Percentiles rank a stretch among this genome's conserved stretches.
These are phyloP conservation scores for Decapterus maruadsi DNA, from an alignment of 2,797 vertebrate genomes.

Conservation along the genomic window DNA sequence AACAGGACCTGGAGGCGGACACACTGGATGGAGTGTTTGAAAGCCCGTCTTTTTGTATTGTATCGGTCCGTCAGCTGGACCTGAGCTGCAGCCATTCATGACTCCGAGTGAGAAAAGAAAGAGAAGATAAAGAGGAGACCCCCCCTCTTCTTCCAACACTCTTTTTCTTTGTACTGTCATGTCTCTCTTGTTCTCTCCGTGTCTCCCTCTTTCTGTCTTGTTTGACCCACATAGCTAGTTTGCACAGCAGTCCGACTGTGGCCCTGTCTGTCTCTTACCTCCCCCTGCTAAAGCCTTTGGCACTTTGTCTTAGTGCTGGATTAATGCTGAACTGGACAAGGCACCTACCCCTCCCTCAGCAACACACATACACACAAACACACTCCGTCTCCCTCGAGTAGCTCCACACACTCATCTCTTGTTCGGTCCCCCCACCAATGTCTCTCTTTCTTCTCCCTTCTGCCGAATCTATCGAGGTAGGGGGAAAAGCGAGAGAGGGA, in stretches of 20 bases:
- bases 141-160: slow-evolving; percentile 30
- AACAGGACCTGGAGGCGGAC: slow-evolving; percentile 15
- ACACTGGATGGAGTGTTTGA: slow-evolving; percentile 31
- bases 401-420: slow-evolving; percentile 56
- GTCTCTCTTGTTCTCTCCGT: slow-evolving; percentile 45
- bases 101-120: slow-evolving; percentile 49
- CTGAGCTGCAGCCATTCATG: slow-evolving; percentile 53
- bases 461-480: slow-evolving; percentile 53
- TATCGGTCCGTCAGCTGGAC: slow-evolving; percentile 54
- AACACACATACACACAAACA: slow-evolving; percentile 55
- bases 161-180: slow-evolving; percentile 59
- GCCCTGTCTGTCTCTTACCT: slow-evolving; percentile 66
- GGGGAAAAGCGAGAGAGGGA: slow-evolving; percentile 51
- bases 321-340: slow-evolving; percentile 79
- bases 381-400: slow-evolving; percentile 56
- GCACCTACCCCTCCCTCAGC: slow-evolving; percentile 63
- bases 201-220: slow-evolving; percentile 59
- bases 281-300: slow-evolving; percentile 79
- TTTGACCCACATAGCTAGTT: slow-evolving; percentile 84
- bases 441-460: slow-evolving; percentile 45
- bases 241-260: slow-evolving; percentile 70
- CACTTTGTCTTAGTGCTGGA: slow-evolving; percentile 78
- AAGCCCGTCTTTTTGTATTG: slow-evolving; percentile 49
- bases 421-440: slow-evolving; percentile 21
- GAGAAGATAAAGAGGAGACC: slow-evolving; percentile 48